Percentiles rank a stretch among this genome's conserved stretches.
Evolutionary conservation across 2,797 vertebrate species (phyloP).

Genomic region (Acrocephalus scirpaceus): DNA sequence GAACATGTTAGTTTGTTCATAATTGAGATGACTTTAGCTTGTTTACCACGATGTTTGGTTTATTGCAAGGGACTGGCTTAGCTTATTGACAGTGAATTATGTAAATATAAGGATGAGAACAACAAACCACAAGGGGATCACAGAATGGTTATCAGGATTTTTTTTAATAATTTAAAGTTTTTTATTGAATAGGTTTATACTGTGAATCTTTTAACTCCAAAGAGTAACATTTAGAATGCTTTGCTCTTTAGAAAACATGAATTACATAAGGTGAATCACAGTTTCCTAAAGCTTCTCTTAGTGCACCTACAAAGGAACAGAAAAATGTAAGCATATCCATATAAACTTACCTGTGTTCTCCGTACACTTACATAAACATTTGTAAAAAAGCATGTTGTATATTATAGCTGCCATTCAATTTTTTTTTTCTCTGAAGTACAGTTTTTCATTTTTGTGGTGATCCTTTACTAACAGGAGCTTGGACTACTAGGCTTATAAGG

Average conservation of each 20-base stretch:
- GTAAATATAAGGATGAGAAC: neutral
- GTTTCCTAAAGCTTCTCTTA: neutral
- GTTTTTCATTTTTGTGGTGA: neutral
- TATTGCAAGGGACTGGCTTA: neutral
- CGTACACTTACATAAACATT: neutral
- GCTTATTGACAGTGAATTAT: neutral
- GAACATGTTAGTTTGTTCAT: neutral
- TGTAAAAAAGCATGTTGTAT: neutral
- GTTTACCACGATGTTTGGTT: conserved; percentile 18
- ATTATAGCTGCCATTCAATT: neutral
- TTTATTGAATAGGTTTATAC: neutral
- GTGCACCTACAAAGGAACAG: neutral
- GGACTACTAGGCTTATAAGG: neutral
- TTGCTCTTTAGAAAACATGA: neutral
- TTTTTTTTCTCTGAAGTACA: neutral
- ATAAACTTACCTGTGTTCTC: neutral
- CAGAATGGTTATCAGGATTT: neutral
- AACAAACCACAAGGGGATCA: neutral
- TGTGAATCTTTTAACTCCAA: neutral
- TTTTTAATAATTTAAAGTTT: neutral
- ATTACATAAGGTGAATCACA: neutral
- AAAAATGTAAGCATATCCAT: neutral
- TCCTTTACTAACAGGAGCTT: neutral
- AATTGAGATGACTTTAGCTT: conserved; percentile 28
- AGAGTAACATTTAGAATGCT: neutral